Base-by-base conservation (phyloP, 1,140 invertebrate genomes). In the Nixonia krombeini region DNA sequence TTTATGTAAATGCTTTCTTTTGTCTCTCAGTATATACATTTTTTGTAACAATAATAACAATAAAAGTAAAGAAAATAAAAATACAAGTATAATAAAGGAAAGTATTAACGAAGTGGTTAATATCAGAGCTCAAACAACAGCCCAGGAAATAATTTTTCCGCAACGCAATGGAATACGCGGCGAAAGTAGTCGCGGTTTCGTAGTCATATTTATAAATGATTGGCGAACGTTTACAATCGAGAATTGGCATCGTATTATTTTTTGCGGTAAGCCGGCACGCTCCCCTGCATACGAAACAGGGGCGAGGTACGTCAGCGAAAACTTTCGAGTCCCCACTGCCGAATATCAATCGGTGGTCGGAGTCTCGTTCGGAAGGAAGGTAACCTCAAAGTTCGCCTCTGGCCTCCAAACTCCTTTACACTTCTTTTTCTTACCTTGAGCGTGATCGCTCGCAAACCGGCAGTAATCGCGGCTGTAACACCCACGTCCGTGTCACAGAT, bases 151-250 rank as follows among this genome's bases (percentile, higher is more conserved):
- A n/a, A n/a, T n/a, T n/a, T n/a, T n/a, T n/a, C n/a, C n/a, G n/a
- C n/a, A n/a, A n/a, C n/a, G n/a, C n/a, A n/a, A n/a, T n/a, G n/a
- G n/a, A n/a, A n/a, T n/a, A n/a, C n/a, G n/a, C n/a, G n/a, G n/a
- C n/a, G n/a, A n/a, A n/a, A n/a, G n/a, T n/a, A n/a, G n/a, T n/a
- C 17, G 35, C 35, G 35, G 35, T 37, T 37, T 37, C 35, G 12
- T 5, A 4, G 15, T 37, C 7, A n/a, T 31, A 31, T 31, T 31
- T 10, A n/a, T n/a, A n/a, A 31, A 31, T 31, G 35, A 16, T 37
- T 37, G 12, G 7, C 35, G 35, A 37, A 31, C 29, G 29, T 10
- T 10, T 4, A 16, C 35, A 16, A 16, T 37, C 35, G 17, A 37
- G 35, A 37, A 37, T 16, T n/a, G 17, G 17, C 35, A 16, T 16